phyloP scores from a whole-genome alignment of 2,113 vertebrate genomes.

The Eulacestoma nigropectus region DNA sequence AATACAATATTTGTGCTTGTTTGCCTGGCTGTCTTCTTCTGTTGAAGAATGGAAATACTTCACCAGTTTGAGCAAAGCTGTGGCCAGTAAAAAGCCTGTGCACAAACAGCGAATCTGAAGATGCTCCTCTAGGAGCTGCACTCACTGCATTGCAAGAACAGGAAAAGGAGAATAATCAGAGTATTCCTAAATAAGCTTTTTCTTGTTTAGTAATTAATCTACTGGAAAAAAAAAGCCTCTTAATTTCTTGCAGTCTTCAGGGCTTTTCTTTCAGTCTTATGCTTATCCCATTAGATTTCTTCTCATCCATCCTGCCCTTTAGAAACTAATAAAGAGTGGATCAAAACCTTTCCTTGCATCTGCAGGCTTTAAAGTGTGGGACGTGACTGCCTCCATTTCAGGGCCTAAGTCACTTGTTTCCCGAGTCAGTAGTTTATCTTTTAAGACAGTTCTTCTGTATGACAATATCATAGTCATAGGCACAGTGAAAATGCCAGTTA shows the following conservation, averaged over 20 bases:
- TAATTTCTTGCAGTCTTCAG: conserved; percentile 39
- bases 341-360: conserved; percentile 27
- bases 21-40: background rate
- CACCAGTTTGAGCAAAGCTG: background rate
- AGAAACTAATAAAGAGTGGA: conserved; percentile 53
- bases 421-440: background rate
- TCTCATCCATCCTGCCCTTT: conserved; percentile 41
- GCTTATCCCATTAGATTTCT: conserved; percentile 42
- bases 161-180: background rate
- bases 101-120: background rate
- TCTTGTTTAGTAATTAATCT: conserved; percentile 51
- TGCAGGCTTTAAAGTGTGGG: background rate
- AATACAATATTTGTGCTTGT: background rate
- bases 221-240: background rate
- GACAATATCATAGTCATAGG: background rate
- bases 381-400: background rate
- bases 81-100: background rate
- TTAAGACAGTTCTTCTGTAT: background rate
- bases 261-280: conserved; percentile 27
- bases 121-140: background rate
- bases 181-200: conserved; percentile 37
- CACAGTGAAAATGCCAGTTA: background rate
- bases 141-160: background rate
- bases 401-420: background rate
- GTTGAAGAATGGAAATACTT: background rate